These are phyloP conservation scores for Rattus rattus DNA, from an alignment of 2,113 vertebrate species.

Conservation along the genomic window DNA sequence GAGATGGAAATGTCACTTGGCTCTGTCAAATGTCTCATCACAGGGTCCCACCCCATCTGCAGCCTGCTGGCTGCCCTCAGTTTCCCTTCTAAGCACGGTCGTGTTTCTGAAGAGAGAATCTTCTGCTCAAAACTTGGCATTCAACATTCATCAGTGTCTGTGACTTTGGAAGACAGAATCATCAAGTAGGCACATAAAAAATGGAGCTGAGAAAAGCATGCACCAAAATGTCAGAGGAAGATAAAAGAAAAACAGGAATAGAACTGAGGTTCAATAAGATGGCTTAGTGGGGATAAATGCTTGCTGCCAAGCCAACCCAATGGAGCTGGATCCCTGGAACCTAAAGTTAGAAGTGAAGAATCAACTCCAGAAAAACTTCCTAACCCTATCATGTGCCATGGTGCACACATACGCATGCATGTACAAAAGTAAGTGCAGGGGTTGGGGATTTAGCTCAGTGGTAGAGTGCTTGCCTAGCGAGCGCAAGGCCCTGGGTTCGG, in stretches of 20 bases:
- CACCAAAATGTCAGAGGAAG: neutral
- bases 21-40: neutral
- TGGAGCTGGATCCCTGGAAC: neutral
- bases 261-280: neutral
- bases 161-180: slow-evolving; percentile 3
- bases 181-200: neutral
- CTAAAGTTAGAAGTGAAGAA: neutral
- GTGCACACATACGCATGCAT: neutral
- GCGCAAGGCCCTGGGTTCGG: too few species aligned
- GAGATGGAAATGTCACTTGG: neutral
- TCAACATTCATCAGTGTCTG: neutral
- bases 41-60: neutral
- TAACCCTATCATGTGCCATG: neutral
- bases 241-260: neutral
- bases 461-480: too few species aligned
- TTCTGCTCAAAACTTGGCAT: slow-evolving; percentile 48
- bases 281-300: neutral
- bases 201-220: slow-evolving; percentile 17
- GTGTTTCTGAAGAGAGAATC: neutral
- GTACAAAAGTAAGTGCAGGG: neutral
- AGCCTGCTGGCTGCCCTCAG: neutral
- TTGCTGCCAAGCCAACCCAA: neutral
- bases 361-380: neutral
- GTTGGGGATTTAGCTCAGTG: too few species aligned
- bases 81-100: neutral